phyloP scores from a whole-genome alignment of 2,113 vertebrate genomes.

The Oostethus manadensis region DNA sequence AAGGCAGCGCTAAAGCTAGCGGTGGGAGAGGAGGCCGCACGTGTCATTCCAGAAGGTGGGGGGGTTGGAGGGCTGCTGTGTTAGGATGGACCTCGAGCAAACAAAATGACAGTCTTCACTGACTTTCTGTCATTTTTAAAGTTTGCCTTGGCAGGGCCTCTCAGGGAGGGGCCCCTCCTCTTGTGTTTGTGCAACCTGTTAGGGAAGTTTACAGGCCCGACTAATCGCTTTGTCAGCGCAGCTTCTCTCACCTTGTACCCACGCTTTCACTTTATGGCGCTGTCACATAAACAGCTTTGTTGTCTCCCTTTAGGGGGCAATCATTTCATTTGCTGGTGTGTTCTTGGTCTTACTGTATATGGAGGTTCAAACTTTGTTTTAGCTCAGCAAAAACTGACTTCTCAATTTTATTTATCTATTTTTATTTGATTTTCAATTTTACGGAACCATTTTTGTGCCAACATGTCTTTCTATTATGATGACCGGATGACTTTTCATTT shows the following conservation, averaged over 20 bases:
- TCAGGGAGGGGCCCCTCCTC: constrained; percentile 71
- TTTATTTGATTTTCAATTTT: no score
- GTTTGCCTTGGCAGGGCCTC: constrained; percentile 76
- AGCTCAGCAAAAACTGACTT: no score
- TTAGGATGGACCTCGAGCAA: constrained; percentile 43
- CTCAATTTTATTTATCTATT: no score
- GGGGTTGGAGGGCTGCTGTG: constrained; percentile 7
- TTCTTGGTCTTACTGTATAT: neutral
- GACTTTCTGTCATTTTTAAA: constrained; percentile 52
- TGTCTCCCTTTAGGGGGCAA: neutral
- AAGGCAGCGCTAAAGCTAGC: constrained; percentile 56
- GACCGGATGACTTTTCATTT: no score
- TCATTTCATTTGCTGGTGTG: neutral
- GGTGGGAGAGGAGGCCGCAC: constrained; percentile 63
- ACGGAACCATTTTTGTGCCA: no score
- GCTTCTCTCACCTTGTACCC: constrained; percentile 48
- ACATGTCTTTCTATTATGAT: no score
- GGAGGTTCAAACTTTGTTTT: neutral
- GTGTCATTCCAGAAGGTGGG: constrained; percentile 68
- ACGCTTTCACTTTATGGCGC: constrained; percentile 22
- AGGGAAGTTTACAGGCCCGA: constrained; percentile 71
- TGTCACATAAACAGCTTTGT: neutral
- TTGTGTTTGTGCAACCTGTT: constrained; percentile 74
- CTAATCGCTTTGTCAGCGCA: constrained; percentile 50
- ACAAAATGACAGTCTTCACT: constrained; percentile 50